A percentile compares a stretch with the other conserved stretches of the same genome.
phyloP scores from a whole-genome alignment of 1,140 invertebrate species.

The Apis dorsata region DNA sequence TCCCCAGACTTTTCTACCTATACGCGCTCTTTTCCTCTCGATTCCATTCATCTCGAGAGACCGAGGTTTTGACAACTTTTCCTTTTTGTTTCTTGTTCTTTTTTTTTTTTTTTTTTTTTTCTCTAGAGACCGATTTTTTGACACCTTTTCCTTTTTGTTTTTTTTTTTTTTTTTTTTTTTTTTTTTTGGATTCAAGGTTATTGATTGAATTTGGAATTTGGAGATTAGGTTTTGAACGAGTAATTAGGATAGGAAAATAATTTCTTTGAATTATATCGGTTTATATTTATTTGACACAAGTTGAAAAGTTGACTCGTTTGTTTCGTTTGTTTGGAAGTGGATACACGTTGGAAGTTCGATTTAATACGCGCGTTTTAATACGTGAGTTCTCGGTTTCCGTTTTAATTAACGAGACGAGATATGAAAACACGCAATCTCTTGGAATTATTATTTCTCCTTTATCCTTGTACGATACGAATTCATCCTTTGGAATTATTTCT shows the following conservation, averaged over 20 bases:
- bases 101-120: too few species aligned
- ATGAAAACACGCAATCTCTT: not conserved
- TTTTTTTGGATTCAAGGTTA: too few species aligned
- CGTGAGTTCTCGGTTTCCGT: not conserved
- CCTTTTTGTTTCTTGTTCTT: too few species aligned
- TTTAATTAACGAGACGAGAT: slow-evolving; percentile 9
- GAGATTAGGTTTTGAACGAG: too few species aligned
- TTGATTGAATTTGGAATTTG: too few species aligned
- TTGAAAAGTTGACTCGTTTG: not conserved
- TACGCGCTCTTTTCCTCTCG: not conserved
- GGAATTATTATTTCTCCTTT: slow-evolving; percentile 21
- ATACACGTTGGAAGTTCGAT: not conserved
- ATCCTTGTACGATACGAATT: not conserved
- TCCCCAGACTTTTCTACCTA: slow-evolving; percentile 2
- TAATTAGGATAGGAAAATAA: too few species aligned
- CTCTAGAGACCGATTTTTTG: too few species aligned
- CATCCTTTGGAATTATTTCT: not conserved
- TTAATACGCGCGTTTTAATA: not conserved
- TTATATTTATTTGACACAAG: not conserved
- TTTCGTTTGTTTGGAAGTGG: not conserved
- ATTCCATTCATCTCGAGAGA: not conserved
- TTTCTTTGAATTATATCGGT: not conserved
- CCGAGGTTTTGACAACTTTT: too few species aligned
- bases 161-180: too few species aligned
- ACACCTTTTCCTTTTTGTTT: too few species aligned